Evolutionary conservation across 2,113 vertebrate species (phyloP), one percentile per base, ranked within the genome.

Genomic region (Hemibagrus wyckioides): DNA sequence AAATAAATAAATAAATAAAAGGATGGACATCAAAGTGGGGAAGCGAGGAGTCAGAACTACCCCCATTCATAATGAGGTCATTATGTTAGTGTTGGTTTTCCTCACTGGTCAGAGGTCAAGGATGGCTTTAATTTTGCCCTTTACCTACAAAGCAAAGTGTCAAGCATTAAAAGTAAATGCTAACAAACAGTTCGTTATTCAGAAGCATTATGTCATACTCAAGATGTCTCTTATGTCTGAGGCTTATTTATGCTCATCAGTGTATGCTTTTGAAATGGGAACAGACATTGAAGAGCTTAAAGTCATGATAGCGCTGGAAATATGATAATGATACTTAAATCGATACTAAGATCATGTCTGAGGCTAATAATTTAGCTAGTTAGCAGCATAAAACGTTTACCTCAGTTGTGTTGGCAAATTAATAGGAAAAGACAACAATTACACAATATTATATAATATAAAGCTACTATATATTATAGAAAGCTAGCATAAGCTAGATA

Each of bases 71-170:
- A 83, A 83, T 83, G 73, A 80, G 85, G 50, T 86, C 80, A 77
- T 82, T 57, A 86, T 83, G 73, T 77, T 63, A 65, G 79, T 81
- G 39, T 73, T 76, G 83, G 52, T 65, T 83, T 83, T 79, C 80
- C n/a, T 69, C 50, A 39, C 33, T 33, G 80, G 88, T 85, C 80
- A 83, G 59, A 63, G 84, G 80, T 89, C 69, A 67, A 83, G 82
- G 25, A 80, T 86, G 85, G 88, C 81, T 83, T 86, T 71, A 19
- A 86, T 89, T 75, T 87, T 59, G 56, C n/a, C 80, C 81, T 48
- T 61, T 65, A 30, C 30, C 86, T 83, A 56, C 39, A 82, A 76
- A 75, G 67, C 54, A 73, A 82, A 81, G 50, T 63, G 63, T n/a
- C 44, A 52, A 41, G 59, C 39, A 33, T 30, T 28, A 28, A 52